Conservation (phyloP, 2,888 invertebrate species). For the Eupithecia pulchellata region DNA sequence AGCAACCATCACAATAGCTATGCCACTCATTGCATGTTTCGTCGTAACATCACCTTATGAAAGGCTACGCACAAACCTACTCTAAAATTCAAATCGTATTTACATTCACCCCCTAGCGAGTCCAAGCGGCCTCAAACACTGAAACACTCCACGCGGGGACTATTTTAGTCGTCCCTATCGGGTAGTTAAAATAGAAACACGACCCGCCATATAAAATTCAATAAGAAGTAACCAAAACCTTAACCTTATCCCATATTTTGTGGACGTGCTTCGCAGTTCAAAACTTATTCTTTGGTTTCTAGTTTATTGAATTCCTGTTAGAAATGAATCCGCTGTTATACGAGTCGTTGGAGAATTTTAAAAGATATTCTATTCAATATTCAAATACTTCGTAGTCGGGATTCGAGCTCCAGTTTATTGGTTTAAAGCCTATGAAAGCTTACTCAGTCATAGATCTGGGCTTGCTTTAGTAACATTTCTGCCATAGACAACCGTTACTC, state of each 20-base stretch:
- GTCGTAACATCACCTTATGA: background rate
- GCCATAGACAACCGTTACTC: too few relatives aligned
- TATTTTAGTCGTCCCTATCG: conserved; percentile 75
- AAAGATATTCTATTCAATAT: conserved; percentile 18
- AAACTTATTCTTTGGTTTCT: conserved; percentile 44
- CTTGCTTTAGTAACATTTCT: too few relatives aligned
- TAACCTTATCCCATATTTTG: conserved; percentile 53
- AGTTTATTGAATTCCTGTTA: conserved; percentile 43
- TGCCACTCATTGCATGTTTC: conserved; percentile 4
- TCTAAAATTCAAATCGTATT: conserved; percentile 81
- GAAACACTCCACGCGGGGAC: conserved; percentile 65
- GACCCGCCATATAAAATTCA: conserved; percentile 73
- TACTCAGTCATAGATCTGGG: too few relatives aligned
- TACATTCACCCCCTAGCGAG: conserved; percentile 73
- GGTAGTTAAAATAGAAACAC: conserved; percentile 73
- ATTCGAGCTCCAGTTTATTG: conserved; percentile 17
- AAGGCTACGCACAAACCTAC: conserved; percentile 28
- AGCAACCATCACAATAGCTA: background rate
- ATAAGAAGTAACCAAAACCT: conserved; percentile 56
- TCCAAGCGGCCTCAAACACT: conserved; percentile 68
- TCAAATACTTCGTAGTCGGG: conserved; percentile 10
- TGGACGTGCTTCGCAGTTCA: conserved; percentile 39
- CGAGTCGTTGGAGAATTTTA: conserved; percentile 19
- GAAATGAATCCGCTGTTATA: conserved; percentile 20
- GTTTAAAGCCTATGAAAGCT: too few relatives aligned